Conservation (phyloP, 1,140 invertebrate genomes). For the Bombus turneri region DNA sequence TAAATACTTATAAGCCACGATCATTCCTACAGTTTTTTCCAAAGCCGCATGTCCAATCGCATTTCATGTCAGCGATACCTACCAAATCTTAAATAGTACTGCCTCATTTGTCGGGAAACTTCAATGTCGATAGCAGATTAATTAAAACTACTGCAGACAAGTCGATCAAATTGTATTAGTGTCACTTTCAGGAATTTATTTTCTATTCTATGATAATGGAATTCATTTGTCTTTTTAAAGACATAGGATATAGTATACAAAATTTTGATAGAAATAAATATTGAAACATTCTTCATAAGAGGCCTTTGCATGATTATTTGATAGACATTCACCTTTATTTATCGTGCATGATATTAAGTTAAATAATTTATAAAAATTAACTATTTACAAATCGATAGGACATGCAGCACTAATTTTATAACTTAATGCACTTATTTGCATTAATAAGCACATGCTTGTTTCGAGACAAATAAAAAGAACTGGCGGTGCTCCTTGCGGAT, state of each 20-base stretch:
- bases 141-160: constrained; percentile 26
- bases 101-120: constrained; percentile 34
- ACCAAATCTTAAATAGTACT: constrained; percentile 48
- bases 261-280: constrained; percentile 45
- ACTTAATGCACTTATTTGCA: constrained; percentile 74
- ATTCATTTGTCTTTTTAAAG: constrained; percentile 11
- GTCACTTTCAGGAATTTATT: not conserved
- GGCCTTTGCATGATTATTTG: constrained; percentile 47
- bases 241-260: constrained; percentile 2
- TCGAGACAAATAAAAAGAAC: constrained; percentile 71
- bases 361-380: constrained; percentile 80
- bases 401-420: constrained; percentile 75
- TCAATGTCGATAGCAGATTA: constrained; percentile 22
- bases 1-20: constrained; percentile 74
- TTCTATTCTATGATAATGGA: constrained; percentile 18
- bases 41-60: constrained; percentile 76
- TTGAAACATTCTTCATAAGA: constrained; percentile 38
- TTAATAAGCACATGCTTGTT: constrained; percentile 78
- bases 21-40: constrained; percentile 64
- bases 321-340: constrained; percentile 58
- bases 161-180: constrained; percentile 11
- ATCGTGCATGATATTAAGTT: constrained; percentile 73
- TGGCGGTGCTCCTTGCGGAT: constrained; percentile 72
- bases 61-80: constrained; percentile 54
- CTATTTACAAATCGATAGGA: constrained; percentile 81